A percentile compares a stretch with the other conserved stretches of the same genome.
Evolutionary conservation across 2,113 vertebrate species (phyloP).

Genomic region (Aldabrachelys gigantea): DNA sequence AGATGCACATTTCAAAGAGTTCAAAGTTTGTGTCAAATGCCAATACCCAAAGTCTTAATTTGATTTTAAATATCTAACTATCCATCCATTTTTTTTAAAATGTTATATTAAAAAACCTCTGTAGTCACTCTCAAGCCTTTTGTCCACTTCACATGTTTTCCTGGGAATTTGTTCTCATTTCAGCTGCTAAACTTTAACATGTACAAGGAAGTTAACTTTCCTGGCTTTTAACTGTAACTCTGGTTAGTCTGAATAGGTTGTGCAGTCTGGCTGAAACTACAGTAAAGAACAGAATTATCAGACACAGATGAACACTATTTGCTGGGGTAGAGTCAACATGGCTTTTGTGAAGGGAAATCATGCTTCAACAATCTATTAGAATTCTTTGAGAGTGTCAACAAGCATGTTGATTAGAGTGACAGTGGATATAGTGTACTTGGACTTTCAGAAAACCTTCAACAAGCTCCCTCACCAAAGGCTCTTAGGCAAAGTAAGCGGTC

Average conservation of each 20-base stretch:
- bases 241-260: rapidly evolving
- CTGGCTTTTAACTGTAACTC: rapidly evolving
- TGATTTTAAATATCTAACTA: rapidly evolving
- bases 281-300: background rate
- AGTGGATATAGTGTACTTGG: no score
- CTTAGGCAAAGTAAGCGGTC: no score
- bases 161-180: background rate
- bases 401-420: background rate
- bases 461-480: no score
- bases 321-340: background rate
- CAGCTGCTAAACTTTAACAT: rapidly evolving
- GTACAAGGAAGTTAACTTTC: no score
- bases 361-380: background rate
- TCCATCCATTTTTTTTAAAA: background rate
- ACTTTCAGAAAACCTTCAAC: no score
- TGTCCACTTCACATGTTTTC: background rate
- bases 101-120: background rate
- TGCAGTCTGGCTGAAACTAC: background rate
- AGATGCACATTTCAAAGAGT: background rate
- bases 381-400: background rate
- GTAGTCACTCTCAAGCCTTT: rapidly evolving
- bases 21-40: background rate
- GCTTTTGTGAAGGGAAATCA: background rate
- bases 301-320: background rate
- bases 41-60: rapidly evolving